Evolutionary conservation across 2,888 invertebrate species (phyloP).

Genomic region (Corbicula japonica): DNA sequence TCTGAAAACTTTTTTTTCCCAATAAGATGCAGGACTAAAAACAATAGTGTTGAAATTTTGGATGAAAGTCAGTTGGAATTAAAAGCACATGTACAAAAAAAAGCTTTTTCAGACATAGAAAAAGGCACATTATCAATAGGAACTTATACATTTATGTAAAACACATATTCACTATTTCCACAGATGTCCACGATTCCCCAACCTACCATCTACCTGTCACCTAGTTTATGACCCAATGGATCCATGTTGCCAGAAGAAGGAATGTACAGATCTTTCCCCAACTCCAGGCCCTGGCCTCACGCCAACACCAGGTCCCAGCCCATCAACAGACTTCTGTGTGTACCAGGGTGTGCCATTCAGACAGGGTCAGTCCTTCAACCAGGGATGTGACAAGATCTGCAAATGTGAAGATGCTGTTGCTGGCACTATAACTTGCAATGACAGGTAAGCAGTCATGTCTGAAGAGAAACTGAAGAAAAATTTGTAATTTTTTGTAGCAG

Average conservation of each 20-base stretch:
- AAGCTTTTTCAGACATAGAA: too few species aligned
- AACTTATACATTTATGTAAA: background rate
- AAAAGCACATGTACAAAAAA: too few species aligned
- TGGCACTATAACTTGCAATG: constrained; percentile 72
- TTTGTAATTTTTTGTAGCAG: too few species aligned
- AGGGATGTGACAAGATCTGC: constrained; percentile 76
- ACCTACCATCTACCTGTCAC: constrained; percentile 66
- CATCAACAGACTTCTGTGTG: constrained; percentile 71
- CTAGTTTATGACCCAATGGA: constrained; percentile 67
- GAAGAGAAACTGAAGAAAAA: too few species aligned
- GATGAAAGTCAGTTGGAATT: too few species aligned
- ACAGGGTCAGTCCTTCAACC: constrained; percentile 72
- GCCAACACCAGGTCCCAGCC: constrained; percentile 54
- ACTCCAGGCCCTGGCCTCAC: constrained; percentile 39
- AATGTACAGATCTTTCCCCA: constrained; percentile 55
- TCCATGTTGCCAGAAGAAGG: constrained; percentile 74
- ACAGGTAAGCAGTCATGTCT: constrained; percentile 68
- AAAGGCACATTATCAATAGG: too few species aligned
- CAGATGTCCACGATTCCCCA: constrained; percentile 74
- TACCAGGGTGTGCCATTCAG: constrained; percentile 74
- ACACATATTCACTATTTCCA: background rate
- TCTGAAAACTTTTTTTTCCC: too few species aligned
- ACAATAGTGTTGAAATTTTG: too few species aligned
- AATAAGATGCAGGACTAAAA: too few species aligned
- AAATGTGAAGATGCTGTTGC: constrained; percentile 75